Conservation (phyloP, 2,113 vertebrate genomes). For the Oryzias celebensis region DNA sequence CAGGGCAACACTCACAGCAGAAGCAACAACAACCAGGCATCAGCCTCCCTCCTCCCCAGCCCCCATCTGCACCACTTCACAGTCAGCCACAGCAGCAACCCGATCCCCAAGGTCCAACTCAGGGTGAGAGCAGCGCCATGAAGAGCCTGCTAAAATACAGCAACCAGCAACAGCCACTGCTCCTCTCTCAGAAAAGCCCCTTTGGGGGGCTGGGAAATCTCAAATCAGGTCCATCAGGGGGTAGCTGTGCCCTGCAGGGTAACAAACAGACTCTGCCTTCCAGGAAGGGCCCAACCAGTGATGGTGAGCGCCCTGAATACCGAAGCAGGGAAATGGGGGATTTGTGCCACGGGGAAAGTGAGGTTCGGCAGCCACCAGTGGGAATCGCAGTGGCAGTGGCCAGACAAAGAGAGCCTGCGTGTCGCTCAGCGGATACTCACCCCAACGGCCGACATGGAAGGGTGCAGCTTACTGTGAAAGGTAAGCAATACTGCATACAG, state of each 20-base stretch:
- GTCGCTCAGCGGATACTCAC: conserved; percentile 76
- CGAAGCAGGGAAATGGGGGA: conserved; percentile 85
- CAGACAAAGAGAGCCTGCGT: conserved; percentile 87
- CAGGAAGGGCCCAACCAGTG: conserved; percentile 77
- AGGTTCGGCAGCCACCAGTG: conserved; percentile 93
- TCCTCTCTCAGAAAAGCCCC: conserved; percentile 88
- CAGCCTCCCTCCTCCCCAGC: conserved; percentile 60
- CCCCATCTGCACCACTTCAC: conserved; percentile 47
- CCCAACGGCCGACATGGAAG: conserved; percentile 80
- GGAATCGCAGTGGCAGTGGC: conserved; percentile 94
- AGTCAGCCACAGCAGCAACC: conserved; percentile 72
- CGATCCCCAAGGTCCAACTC: conserved; percentile 79
- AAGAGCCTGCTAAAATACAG: conserved; percentile 95
- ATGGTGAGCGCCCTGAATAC: conserved; percentile 87
- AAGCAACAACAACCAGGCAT: conserved; percentile 62
- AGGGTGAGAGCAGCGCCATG: conserved; percentile 90
- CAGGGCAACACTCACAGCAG: conserved; percentile 64
- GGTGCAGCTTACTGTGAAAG: conserved; percentile 81
- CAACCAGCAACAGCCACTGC: conserved; percentile 90
- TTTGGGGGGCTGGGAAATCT: conserved; percentile 85
- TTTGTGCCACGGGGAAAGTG: conserved; percentile 78
- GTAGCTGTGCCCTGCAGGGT: conserved; percentile 88
- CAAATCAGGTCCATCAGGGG: conserved; percentile 78
- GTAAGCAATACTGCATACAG: conserved; percentile 49
- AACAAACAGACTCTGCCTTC: conserved; percentile 74